Evolutionary conservation across 2,113 vertebrate genomes (phyloP), one percentile per base, ranked within the genome.

Genomic region (Hiodon alosoides): DNA sequence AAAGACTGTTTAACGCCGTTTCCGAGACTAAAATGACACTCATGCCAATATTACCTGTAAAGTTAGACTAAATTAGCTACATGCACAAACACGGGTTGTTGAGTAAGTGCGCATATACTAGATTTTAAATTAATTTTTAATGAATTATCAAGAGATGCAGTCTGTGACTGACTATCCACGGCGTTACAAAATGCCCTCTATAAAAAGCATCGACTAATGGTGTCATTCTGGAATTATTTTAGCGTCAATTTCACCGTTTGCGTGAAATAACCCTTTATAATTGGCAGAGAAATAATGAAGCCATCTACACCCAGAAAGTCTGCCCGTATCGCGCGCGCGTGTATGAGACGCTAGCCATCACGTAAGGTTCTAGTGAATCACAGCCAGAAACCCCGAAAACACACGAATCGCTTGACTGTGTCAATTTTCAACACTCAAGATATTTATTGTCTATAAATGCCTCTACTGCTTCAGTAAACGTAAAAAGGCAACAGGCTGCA

Each of bases 401-500:
- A 51, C 17, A 57, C 66, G 55, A 11, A 52, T 16, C 66, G 55
- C 16, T 48, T 47, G 17, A n/a, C 52, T 16, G 11, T 57, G 7
- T 69, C 48, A 55, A 59, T 75, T 69, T 69, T 69, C 48, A 69
- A 69, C 16, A 68, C 47, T 59, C 17, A 55, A 54, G 64, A 54
- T 16, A 66, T 64, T 64, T 55, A 73, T 66, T 31, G 31, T 31
- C 2, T 31, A 31, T 31, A 31, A 31, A 31, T 31, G 1, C 31
- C 31, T 31, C 31, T 31, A 31, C 31, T 31, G 31, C 31, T 1
- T 31, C 31, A 31, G 31, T 31, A 31, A 46, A 31, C 17, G 50
- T n/a, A 51, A 62, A 61, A 67, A 61, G 81, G 83, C 85, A 87
- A 87, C 83, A 85, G 82, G 83, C 84, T 75, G 69, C 75, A 70